Evolutionary conservation across 2,113 vertebrate species (phyloP), one percentile per base, ranked within the genome.

Genomic region (Madoqua kirkii): DNA sequence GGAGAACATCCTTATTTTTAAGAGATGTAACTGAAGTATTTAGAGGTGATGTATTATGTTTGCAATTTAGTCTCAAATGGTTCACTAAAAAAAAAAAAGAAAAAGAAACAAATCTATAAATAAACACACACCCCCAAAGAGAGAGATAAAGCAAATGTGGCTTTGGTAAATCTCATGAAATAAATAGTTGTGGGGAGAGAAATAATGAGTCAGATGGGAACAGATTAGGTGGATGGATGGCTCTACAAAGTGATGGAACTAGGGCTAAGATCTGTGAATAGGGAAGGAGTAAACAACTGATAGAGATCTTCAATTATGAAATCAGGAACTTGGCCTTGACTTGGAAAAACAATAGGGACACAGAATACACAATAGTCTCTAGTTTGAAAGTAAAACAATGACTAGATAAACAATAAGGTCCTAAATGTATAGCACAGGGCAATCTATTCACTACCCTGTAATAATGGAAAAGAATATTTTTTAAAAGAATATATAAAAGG

Each of bases 131-230:
- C 45, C 52, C 33, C 81, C 0, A 3, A 81, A 97, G 54, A 88
- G 10, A 82, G 50, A 96, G 40, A 92, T 29, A 91, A 94, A 96
- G 82, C 48, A 96, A 96, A 96, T 52, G 29, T 91, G 54, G 45
- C 62, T 92, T 64, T 79, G 36, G 78, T 57, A 55, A 95, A 45
- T 93, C 21, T 25, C 12, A 6, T 67, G 48, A 95, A 97, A 97
- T 94, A 95, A 96, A 91, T 17, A 91, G 88, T 74, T 88, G 33
- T 85, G 57, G 23, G 25, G 55, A 92, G 86, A 95, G 67, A 97
- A 94, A 89, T 64, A 90, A 93, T 11, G 59, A 96, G 81, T 92
- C 85, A 64, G 29, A 96, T 78, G 64, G 85, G 43, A 88, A 33
- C 19, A 85, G 50, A 94, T 83, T 89, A 67, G 25, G 60, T 36